phyloP scores from a whole-genome alignment of 2,113 vertebrate species.

The Oriolus oriolus region DNA sequence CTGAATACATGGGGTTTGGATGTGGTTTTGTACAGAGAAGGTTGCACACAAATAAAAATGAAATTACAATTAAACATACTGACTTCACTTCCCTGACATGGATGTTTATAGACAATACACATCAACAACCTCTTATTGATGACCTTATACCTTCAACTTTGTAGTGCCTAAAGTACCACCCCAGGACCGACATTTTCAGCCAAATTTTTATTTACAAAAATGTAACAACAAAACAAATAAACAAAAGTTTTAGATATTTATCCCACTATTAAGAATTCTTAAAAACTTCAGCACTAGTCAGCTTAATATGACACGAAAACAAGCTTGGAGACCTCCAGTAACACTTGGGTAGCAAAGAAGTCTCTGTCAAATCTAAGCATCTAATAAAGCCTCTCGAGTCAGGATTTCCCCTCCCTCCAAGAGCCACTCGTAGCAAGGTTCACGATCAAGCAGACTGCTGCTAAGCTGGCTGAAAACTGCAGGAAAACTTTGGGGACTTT shows the following conservation, averaged over 20 bases:
- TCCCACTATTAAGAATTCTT: not conserved
- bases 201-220: not conserved
- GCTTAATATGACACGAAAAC: not conserved
- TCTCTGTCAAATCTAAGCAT: not conserved
- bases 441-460: not conserved
- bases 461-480: not conserved
- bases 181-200: not conserved
- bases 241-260: not conserved
- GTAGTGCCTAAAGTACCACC: not conserved
- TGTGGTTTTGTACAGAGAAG: not conserved
- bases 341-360: not conserved
- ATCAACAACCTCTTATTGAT: not conserved
- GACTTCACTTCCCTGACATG: not conserved
- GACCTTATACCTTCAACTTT: not conserved
- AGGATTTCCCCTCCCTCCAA: not conserved
- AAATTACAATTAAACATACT: not conserved
- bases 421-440: not conserved
- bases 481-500: not conserved
- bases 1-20: not conserved
- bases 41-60: not conserved
- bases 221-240: accelerated
- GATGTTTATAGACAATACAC: not conserved
- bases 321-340: not conserved
- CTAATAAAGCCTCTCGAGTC: not conserved
- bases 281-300: not conserved